Conservation (phyloP, 2,888 invertebrate genomes). For the Megamerina dolium region DNA sequence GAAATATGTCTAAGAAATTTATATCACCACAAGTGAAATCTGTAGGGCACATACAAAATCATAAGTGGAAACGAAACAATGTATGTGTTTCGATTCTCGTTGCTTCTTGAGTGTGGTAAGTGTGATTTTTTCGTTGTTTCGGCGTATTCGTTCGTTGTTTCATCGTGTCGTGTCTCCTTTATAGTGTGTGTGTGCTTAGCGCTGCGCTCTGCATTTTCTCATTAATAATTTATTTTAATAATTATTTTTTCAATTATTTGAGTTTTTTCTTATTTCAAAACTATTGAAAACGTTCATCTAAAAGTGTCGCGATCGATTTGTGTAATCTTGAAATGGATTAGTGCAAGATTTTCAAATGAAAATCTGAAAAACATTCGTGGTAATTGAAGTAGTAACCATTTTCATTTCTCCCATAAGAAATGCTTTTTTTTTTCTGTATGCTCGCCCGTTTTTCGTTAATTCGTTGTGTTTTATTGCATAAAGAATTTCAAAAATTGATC, state of each 20-base stretch:
- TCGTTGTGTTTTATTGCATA: too few species aligned
- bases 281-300: slow-evolving; percentile 24
- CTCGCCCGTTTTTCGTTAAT: too few species aligned
- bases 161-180: slow-evolving; percentile 21
- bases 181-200: slow-evolving; percentile 21
- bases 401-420: too few species aligned
- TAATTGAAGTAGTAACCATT: too few species aligned
- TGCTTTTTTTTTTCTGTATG: too few species aligned
- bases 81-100: too few species aligned
- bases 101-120: neutral
- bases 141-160: slow-evolving; percentile 21
- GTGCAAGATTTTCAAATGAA: slow-evolving; percentile 22
- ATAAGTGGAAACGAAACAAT: too few species aligned
- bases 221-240: slow-evolving; percentile 40
- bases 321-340: slow-evolving; percentile 22
- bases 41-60: too few species aligned
- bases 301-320: too few species aligned
- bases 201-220: slow-evolving; percentile 37
- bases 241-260: slow-evolving; percentile 31
- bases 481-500: too few species aligned
- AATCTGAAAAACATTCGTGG: slow-evolving; percentile 35
- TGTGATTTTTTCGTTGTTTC: slow-evolving; percentile 17
- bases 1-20: too few species aligned
- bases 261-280: slow-evolving; percentile 26
- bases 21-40: too few species aligned